Conservation (phyloP, 1,140 invertebrate species). For the Cryptotermes secundus region DNA sequence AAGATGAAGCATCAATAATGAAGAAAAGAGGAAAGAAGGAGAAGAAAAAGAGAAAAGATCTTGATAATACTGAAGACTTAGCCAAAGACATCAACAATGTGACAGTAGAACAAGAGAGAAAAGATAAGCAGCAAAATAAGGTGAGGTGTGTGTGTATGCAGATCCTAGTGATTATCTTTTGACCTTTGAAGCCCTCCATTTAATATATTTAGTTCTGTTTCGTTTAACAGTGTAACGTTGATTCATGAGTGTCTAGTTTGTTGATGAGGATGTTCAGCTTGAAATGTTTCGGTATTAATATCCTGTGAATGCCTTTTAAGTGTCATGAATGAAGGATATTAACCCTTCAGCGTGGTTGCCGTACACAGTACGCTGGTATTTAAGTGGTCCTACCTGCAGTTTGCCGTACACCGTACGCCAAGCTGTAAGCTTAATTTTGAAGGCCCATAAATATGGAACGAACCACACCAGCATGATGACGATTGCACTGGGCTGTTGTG, state of each 20-base stretch:
- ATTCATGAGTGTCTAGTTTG: too few relatives aligned
- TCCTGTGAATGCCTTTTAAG: background rate
- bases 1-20: constrained; percentile 49
- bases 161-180: constrained; percentile 12
- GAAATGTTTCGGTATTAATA: background rate
- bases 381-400: too few relatives aligned
- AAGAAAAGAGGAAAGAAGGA: constrained; percentile 44
- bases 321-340: too few relatives aligned
- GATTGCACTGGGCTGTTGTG: too few relatives aligned
- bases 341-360: too few relatives aligned
- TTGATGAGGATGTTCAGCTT: background rate
- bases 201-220: background rate
- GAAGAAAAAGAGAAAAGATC: constrained; percentile 42
- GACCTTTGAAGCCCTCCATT: background rate
- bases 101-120: constrained; percentile 36
- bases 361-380: too few relatives aligned
- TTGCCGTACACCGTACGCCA: too few relatives aligned
- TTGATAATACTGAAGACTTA: constrained; percentile 43
- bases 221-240: background rate
- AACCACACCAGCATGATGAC: too few relatives aligned
- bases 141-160: constrained; percentile 42
- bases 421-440: too few relatives aligned
- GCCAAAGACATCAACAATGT: constrained; percentile 43
- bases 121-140: constrained; percentile 42
- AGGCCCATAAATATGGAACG: too few relatives aligned